Evolutionary conservation across 2,888 invertebrate species (phyloP).

Genomic region (Acanthopleura granulata): DNA sequence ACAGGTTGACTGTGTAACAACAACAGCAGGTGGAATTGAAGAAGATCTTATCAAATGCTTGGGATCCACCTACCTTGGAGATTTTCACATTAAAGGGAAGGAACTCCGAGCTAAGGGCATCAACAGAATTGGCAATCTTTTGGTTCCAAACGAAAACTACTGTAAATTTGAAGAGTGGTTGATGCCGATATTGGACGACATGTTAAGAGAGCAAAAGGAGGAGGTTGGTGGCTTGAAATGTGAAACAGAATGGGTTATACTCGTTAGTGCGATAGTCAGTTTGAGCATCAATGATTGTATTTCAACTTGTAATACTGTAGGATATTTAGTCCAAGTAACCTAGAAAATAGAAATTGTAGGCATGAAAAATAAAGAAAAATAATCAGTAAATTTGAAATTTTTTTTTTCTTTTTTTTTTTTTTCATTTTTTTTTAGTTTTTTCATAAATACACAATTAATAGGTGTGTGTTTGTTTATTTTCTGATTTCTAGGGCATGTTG

Average conservation of each 20-base stretch:
- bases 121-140: slow-evolving; percentile 91
- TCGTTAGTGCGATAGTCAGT: too few species aligned
- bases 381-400: too few species aligned
- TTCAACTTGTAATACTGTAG: too few species aligned
- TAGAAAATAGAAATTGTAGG: too few species aligned
- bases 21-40: slow-evolving; percentile 97
- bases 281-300: too few species aligned
- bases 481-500: slow-evolving; percentile 68
- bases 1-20: slow-evolving; percentile 94
- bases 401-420: too few species aligned
- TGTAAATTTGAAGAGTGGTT: slow-evolving; percentile 98
- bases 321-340: too few species aligned
- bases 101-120: slow-evolving; percentile 85
- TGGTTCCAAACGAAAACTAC: slow-evolving; percentile 98
- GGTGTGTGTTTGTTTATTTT: not conserved
- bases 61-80: slow-evolving; percentile 93
- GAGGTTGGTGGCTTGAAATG: slow-evolving; percentile 64
- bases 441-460: too few species aligned
- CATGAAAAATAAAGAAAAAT: too few species aligned
- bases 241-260: too few species aligned
- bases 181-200: slow-evolving; percentile 90
- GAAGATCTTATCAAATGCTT: slow-evolving; percentile 99
- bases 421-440: too few species aligned
- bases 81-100: slow-evolving; percentile 86
- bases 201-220: slow-evolving; percentile 88